A percentile compares a stretch with the other conserved stretches of the same genome.
Conservation (phyloP, 2,113 vertebrate species). For the Paramisgurnus dabryanus region DNA sequence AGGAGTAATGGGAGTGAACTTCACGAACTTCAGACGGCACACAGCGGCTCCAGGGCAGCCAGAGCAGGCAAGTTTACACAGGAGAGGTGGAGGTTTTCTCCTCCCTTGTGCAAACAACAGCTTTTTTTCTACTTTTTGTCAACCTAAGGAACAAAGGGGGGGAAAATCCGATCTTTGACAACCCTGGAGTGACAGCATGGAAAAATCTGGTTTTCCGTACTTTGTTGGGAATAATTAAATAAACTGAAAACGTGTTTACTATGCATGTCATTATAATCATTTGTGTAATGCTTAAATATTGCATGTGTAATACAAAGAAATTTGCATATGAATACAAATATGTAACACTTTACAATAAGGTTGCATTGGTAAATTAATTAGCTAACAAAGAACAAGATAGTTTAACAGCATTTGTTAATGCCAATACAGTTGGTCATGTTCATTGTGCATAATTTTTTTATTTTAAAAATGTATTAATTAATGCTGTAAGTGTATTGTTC, state of each 20-base stretch:
- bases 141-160: not conserved
- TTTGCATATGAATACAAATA: too few species aligned
- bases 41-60: constrained; percentile 16
- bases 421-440: too few species aligned
- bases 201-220: not conserved
- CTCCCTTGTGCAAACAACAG: constrained; percentile 17
- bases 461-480: too few species aligned
- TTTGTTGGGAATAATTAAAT: not conserved
- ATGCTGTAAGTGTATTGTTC: too few species aligned
- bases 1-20: constrained; percentile 24
- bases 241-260: not conserved
- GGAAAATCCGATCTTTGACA: constrained; percentile 27
- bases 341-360: too few species aligned
- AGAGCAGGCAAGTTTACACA: constrained; percentile 51
- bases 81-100: constrained; percentile 32
- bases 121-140: constrained; percentile 10
- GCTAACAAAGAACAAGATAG: too few species aligned
- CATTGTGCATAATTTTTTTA: too few species aligned
- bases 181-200: not conserved
- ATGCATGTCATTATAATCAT: too few species aligned
- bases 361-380: too few species aligned
- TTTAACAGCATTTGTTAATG: too few species aligned
- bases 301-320: too few species aligned
- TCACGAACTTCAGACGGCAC: constrained; percentile 29
- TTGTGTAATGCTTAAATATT: too few species aligned